Conservation (phyloP, 2,797 vertebrate species). For the Cryptoblepharus egeriae region DNA sequence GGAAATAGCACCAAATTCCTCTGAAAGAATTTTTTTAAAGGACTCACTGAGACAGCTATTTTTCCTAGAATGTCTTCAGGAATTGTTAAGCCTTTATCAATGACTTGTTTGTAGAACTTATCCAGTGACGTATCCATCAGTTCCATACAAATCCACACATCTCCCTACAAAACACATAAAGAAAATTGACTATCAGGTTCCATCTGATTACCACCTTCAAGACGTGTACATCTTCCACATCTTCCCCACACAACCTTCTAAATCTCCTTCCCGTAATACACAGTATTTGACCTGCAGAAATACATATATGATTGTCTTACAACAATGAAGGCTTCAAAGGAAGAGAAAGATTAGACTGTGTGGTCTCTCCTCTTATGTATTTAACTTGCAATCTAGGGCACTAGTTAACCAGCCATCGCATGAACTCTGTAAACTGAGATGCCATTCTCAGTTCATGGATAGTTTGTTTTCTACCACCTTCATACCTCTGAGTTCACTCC, state of each 20-base stretch:
- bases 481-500: neutral
- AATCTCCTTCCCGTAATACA: neutral
- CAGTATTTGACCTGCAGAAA: neutral
- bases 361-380: neutral
- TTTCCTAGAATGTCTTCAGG: slow-evolving; percentile 98
- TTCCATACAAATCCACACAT: slow-evolving; percentile 99
- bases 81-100: slow-evolving; percentile 93
- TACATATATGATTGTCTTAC: neutral
- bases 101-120: slow-evolving; percentile 98
- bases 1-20: neutral
- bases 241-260: neutral
- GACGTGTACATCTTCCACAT: neutral
- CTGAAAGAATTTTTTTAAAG: neutral
- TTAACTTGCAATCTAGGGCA: neutral
- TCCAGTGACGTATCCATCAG: slow-evolving; percentile 99
- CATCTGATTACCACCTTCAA: neutral
- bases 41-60: slow-evolving; percentile 95
- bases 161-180: slow-evolving; percentile 81
- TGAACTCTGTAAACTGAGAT: neutral
- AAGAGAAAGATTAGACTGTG: neutral
- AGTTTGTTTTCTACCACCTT: neutral
- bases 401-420: neutral
- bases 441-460: neutral
- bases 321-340: neutral
- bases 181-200: neutral